Conservation (phyloP, 2,888 invertebrate genomes). For the Ischnus inquisitorius region DNA sequence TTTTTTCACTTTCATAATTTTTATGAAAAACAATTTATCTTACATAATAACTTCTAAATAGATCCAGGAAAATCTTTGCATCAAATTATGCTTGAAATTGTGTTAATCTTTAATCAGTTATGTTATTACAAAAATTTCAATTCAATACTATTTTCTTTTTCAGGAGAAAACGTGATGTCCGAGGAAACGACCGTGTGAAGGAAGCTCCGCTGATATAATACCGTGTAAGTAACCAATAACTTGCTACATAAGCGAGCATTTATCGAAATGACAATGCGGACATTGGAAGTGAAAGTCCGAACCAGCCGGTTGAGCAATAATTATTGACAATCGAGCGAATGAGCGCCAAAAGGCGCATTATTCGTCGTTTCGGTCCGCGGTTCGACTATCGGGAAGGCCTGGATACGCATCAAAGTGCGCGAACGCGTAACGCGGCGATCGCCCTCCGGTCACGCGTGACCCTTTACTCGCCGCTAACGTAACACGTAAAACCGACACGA, state of each 20-base stretch:
- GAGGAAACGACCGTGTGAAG: slow-evolving; percentile 14
- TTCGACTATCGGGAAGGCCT: slow-evolving; percentile 22
- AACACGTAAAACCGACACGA: slow-evolving; percentile 13
- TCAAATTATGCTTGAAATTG: no score
- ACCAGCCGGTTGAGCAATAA: slow-evolving; percentile 54
- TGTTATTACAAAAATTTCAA: background rate
- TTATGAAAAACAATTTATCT: no score
- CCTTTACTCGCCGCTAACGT: background rate
- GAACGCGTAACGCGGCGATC: slow-evolving; percentile 54
- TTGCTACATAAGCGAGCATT: slow-evolving; percentile 26
- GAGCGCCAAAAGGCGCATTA: slow-evolving; percentile 3
- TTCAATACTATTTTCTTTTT: background rate
- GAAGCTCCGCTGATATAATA: slow-evolving; percentile 5
- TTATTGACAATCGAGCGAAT: slow-evolving; percentile 56
- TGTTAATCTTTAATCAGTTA: background rate
- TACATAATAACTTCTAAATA: no score
- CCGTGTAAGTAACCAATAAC: background rate
- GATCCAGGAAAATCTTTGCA: no score
- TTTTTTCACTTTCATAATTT: no score
- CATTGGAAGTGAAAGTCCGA: slow-evolving; percentile 42
- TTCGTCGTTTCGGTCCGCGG: slow-evolving; percentile 29
- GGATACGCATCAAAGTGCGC: slow-evolving; percentile 17
- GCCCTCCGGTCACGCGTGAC: slow-evolving; percentile 53
- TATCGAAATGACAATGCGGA: slow-evolving; percentile 13
- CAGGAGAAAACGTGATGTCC: background rate